These are phyloP conservation scores for Nephrotoma appendiculata DNA, from an alignment of 2,888 invertebrate species.

Conservation along the genomic window DNA sequence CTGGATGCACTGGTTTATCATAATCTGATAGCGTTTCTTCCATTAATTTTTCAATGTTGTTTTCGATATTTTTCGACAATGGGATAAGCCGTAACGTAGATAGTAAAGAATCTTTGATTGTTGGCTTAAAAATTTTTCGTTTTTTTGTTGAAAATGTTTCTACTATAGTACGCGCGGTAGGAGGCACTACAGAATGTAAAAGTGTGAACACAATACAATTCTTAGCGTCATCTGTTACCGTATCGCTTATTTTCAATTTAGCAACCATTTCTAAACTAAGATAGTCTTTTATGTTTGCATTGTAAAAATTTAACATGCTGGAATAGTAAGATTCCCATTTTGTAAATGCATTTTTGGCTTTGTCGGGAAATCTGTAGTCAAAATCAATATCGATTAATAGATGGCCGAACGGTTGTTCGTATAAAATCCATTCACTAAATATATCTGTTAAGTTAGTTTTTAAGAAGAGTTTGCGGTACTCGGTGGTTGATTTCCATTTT, in stretches of 20 bases:
- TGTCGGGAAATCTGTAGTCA: not conserved
- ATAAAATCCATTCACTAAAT: not conserved
- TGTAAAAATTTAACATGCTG: not conserved
- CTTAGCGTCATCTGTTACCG: not conserved
- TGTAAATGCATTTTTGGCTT: not conserved
- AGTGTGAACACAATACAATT: not conserved
- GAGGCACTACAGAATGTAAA: not conserved
- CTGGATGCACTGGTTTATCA: not conserved
- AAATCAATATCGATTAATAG: not conserved
- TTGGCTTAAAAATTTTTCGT: not conserved
- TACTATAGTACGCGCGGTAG: not conserved
- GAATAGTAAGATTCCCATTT: not conserved
- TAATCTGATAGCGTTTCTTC: not conserved
- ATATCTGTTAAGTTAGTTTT: not conserved
- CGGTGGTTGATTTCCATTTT: not conserved
- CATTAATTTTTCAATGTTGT: not conserved
- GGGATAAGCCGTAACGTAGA: not conserved
- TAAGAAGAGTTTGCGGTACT: not conserved
- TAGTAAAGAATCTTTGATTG: not conserved
- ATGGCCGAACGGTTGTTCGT: not conserved
- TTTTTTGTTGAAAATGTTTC: not conserved
- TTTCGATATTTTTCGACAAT: not conserved
- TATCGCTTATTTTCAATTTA: not conserved
- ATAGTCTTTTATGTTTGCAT: not conserved
- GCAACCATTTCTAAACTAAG: not conserved